phyloP scores from a whole-genome alignment of 2,888 invertebrate genomes.

The Hermaeophaga mercurialis region DNA sequence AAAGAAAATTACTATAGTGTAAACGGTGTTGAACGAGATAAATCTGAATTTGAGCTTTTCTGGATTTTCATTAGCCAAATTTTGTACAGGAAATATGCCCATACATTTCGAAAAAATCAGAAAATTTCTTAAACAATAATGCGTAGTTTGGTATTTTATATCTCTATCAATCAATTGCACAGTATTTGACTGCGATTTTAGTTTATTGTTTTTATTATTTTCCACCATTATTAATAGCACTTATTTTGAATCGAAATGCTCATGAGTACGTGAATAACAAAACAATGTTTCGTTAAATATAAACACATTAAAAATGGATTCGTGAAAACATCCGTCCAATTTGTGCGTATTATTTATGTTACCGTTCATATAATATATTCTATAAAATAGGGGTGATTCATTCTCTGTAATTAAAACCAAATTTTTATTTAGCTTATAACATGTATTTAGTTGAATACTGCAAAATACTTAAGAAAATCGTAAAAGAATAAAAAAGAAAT shows the following conservation, averaged over 20 bases:
- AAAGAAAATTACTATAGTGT: neutral
- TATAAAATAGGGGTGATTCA: neutral
- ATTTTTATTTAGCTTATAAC: too few relatives aligned
- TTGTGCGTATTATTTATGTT: too few relatives aligned
- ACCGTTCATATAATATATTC: neutral
- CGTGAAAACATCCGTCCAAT: neutral
- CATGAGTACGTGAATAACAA: neutral
- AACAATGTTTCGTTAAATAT: neutral
- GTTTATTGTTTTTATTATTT: neutral
- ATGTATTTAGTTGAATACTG: too few relatives aligned
- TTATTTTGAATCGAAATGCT: neutral
- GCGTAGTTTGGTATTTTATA: neutral
- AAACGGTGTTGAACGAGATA: neutral
- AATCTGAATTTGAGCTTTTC: neutral
- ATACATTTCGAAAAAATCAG: neutral
- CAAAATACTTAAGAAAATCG: too few relatives aligned
- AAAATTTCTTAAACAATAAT: neutral
- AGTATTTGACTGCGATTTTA: neutral
- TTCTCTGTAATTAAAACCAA: too few relatives aligned
- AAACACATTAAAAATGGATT: slow-evolving; percentile 3
- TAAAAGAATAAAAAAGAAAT: too few relatives aligned
- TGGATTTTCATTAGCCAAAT: neutral
- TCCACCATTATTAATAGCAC: neutral
- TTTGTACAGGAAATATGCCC: neutral
- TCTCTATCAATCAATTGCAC: neutral